These are phyloP conservation scores for Dryas iulia DNA, from an alignment of 1,140 invertebrate genomes.

Conservation along the genomic window DNA sequence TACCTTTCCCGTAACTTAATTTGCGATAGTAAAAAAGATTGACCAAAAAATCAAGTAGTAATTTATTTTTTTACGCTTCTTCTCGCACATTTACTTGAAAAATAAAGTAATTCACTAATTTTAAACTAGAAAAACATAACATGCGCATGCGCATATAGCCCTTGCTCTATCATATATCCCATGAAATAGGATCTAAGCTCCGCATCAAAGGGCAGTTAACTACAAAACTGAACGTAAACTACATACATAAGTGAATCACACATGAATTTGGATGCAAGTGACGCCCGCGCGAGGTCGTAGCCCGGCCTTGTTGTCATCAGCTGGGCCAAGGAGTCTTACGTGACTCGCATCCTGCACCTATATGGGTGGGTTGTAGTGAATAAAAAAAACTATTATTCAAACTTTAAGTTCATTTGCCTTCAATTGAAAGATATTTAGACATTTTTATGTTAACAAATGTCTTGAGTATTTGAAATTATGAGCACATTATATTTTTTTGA, in stretches of 20 bases:
- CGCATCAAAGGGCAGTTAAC: neutral
- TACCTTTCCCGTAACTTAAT: no score
- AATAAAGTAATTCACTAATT: no score
- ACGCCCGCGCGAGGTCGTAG: conserved; percentile 40
- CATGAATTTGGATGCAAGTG: conserved; percentile 41
- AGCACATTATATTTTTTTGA: no score
- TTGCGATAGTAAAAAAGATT: no score
- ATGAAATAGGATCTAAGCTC: neutral
- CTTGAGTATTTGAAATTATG: no score
- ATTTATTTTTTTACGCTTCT: no score
- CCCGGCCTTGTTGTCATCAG: conserved; percentile 46
- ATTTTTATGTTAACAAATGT: no score
- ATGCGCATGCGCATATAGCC: neutral
- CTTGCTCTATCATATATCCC: neutral
- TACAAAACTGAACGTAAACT: conserved; percentile 1
- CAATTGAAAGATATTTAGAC: no score
- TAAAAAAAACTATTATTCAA: neutral
- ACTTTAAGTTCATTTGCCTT: neutral
- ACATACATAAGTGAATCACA: conserved; percentile 19
- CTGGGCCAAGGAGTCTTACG: conserved; percentile 51
- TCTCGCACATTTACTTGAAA: no score
- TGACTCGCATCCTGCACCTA: conserved; percentile 35
- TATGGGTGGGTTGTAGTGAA: conserved; percentile 10
- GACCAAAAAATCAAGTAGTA: no score
- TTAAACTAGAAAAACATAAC: neutral